A percentile compares a stretch with the other conserved stretches of the same genome.
These are phyloP conservation scores for Apis laboriosa DNA, from an alignment of 1,140 invertebrate genomes.

Conservation along the genomic window DNA sequence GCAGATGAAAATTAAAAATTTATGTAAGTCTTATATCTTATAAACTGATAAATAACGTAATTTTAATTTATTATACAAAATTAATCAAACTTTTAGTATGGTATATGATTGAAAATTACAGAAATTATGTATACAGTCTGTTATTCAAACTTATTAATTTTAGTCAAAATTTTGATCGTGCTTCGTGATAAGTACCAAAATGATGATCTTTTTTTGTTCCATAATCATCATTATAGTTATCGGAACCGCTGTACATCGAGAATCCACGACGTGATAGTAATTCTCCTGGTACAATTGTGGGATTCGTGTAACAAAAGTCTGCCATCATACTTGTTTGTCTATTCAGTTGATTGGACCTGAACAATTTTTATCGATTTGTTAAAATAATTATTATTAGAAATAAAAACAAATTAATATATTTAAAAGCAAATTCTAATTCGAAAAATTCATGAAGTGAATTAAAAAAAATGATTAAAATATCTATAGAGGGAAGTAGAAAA, in stretches of 20 bases:
- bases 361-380: slow-evolving; percentile 40
- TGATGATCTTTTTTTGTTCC: slow-evolving; percentile 51
- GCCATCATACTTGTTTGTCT: slow-evolving; percentile 73
- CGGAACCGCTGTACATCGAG: slow-evolving; percentile 74
- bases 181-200: slow-evolving; percentile 62
- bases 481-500: not conserved
- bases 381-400: not conserved
- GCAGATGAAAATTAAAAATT: slow-evolving; percentile 3
- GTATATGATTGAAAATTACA: not conserved
- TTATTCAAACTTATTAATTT: not conserved
- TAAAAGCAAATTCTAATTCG: slow-evolving; percentile 3
- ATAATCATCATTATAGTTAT: slow-evolving; percentile 65
- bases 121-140: not conserved
- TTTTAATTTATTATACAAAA: not conserved
- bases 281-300: slow-evolving; percentile 75
- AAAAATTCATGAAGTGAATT: not conserved
- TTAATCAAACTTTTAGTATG: slow-evolving; percentile 11
- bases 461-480: not conserved
- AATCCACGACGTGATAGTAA: slow-evolving; percentile 74
- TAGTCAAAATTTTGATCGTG: slow-evolving; percentile 70
- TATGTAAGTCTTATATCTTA: slow-evolving; percentile 2
- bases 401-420: not conserved
- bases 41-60: slow-evolving; percentile 4
- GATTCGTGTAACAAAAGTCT: slow-evolving; percentile 78
- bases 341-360: slow-evolving; percentile 73